Evolutionary conservation across 2,888 invertebrate genomes (phyloP).

Genomic region (Latheticus oryzae): DNA sequence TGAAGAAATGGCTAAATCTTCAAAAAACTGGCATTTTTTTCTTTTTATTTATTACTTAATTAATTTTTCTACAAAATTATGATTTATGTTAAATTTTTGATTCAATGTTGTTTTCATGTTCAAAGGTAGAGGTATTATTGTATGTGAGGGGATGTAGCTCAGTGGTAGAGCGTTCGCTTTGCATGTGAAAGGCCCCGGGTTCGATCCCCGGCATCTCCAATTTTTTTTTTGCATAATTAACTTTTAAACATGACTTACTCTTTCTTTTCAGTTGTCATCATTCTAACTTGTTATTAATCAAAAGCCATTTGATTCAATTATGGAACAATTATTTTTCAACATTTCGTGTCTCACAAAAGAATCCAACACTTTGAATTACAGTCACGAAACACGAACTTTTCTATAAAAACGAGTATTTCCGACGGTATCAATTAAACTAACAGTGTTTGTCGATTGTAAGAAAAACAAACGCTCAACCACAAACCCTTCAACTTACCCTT

Average conservation of each 20-base stretch:
- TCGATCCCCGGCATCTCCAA: conserved; percentile 96
- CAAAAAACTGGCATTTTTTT: too few species aligned
- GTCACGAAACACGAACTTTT: conserved; percentile 15
- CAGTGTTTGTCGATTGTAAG: conserved; percentile 6
- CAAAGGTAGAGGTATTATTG: conserved; percentile 2
- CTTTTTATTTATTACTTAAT: too few species aligned
- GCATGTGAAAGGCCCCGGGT: conserved; percentile 99
- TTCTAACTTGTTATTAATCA: too few species aligned
- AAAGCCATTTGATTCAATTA: too few species aligned
- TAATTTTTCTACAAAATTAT: too few species aligned
- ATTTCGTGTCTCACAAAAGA: neutral
- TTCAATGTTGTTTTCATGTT: too few species aligned
- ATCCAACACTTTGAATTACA: conserved; percentile 1
- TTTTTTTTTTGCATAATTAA: conserved; percentile 25
- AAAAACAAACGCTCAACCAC: conserved; percentile 9
- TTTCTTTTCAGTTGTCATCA: too few species aligned
- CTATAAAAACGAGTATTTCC: conserved; percentile 13
- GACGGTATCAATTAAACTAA: conserved; percentile 6
- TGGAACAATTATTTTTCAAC: conserved; percentile 6
- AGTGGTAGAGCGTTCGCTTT: conserved; percentile 99
- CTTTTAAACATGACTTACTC: too few species aligned
- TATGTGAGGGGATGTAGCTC: conserved; percentile 86
- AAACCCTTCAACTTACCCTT: conserved; percentile 11
- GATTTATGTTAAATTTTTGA: too few species aligned
- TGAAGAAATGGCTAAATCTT: too few species aligned